A percentile compares a stretch with the other conserved stretches of the same genome.
Evolutionary conservation across 1,140 invertebrate genomes (phyloP).

Genomic region (Ostrea edulis): DNA sequence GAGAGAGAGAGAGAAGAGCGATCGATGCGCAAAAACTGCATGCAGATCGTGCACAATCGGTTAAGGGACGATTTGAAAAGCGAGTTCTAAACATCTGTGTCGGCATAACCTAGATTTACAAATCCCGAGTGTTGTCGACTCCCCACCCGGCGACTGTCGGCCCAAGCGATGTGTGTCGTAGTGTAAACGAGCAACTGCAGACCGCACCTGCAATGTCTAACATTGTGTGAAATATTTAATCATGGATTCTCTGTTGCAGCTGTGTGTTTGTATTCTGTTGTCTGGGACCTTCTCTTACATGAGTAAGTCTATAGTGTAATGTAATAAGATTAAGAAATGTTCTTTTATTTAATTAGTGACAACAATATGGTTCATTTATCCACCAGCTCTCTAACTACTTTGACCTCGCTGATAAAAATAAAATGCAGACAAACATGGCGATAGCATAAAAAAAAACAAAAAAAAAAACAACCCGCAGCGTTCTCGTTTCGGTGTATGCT

Average conservation of each 20-base stretch:
- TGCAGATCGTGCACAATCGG: slow-evolving; percentile 12
- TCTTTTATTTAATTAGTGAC: neutral
- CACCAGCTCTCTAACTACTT: neutral
- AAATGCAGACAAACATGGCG: slow-evolving; percentile 26
- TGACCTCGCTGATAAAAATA: slow-evolving; percentile 35
- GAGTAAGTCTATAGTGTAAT: neutral
- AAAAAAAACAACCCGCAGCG: neutral
- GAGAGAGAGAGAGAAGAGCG: slow-evolving; percentile 11
- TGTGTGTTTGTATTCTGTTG: slow-evolving; percentile 12
- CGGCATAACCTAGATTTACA: neutral
- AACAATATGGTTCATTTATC: neutral
- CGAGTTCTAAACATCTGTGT: neutral
- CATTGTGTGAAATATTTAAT: slow-evolving; percentile 15
- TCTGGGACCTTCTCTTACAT: neutral
- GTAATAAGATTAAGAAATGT: too few relatives aligned
- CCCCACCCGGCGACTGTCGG: slow-evolving; percentile 4
- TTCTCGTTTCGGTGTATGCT: neutral
- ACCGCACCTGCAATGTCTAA: neutral
- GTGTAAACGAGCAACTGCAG: neutral
- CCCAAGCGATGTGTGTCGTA: neutral
- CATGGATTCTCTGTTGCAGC: slow-evolving; percentile 13
- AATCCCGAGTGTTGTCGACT: neutral
- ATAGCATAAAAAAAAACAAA: slow-evolving; percentile 24
- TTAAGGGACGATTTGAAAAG: neutral
- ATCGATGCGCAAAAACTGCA: slow-evolving; percentile 29